Conservation (phyloP, 2,797 vertebrate genomes). For the Lithobates sylvaticus region DNA sequence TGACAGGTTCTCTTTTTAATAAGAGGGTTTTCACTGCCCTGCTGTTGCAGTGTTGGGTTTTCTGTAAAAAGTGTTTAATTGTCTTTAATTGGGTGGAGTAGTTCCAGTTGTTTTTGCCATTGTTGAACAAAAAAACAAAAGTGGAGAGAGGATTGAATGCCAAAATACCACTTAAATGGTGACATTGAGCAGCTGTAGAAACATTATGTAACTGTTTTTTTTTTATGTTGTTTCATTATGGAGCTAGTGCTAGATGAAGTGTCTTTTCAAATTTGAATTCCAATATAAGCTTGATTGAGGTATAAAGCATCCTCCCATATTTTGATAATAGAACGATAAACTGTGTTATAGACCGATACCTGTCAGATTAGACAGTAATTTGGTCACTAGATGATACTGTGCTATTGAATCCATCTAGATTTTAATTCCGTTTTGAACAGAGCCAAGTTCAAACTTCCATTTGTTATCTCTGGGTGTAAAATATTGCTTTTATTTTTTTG, state of each 20-base stretch:
- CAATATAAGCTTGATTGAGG: background rate
- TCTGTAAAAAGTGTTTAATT: background rate
- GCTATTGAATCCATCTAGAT: background rate
- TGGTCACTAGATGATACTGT: background rate
- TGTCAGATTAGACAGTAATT: background rate
- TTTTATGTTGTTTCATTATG: too few relatives aligned
- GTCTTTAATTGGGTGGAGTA: background rate
- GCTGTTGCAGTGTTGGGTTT: background rate
- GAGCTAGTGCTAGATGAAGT: too few relatives aligned
- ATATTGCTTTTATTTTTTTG: too few relatives aligned
- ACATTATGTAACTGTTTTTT: slow-evolving; percentile 5
- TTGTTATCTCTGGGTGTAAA: too few relatives aligned
- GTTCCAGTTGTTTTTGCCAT: slow-evolving; percentile 9
- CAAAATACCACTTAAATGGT: slow-evolving; percentile 17
- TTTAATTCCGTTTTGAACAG: too few relatives aligned
- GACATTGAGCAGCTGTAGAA: slow-evolving; percentile 32
- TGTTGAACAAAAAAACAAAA: slow-evolving; percentile 17
- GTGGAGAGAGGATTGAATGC: background rate
- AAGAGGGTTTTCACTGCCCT: background rate
- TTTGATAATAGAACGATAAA: background rate
- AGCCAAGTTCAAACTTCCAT: too few relatives aligned
- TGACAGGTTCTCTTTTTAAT: background rate
- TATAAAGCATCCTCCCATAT: background rate
- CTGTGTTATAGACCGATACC: too few relatives aligned
- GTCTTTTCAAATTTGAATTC: too few relatives aligned